phyloP scores from a whole-genome alignment of 2,888 invertebrate species.

The Oscheius sp. region DNA sequence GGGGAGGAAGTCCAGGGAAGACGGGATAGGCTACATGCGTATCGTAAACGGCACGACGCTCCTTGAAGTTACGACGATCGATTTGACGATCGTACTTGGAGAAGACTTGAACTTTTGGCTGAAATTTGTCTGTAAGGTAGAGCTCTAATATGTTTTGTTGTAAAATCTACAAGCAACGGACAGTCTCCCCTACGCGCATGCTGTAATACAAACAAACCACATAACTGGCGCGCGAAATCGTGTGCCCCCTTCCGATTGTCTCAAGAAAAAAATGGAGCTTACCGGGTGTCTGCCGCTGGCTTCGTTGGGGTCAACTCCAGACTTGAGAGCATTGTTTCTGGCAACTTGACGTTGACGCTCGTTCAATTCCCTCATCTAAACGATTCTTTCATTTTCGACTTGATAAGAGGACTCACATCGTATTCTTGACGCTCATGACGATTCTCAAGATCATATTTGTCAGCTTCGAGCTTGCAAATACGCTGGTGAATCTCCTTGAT shows the following conservation, averaged over 20 bases:
- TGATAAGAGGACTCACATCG: slow-evolving; percentile 55
- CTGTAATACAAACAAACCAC: slow-evolving; percentile 24
- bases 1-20: slow-evolving; percentile 69
- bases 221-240: slow-evolving; percentile 14
- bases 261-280: slow-evolving; percentile 5
- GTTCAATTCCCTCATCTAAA: slow-evolving; percentile 69
- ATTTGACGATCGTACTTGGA: slow-evolving; percentile 98
- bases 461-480: slow-evolving; percentile 68
- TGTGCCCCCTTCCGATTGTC: background rate
- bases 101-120: slow-evolving; percentile 96
- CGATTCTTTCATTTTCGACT: background rate
- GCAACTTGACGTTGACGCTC: slow-evolving; percentile 69
- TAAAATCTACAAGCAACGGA: slow-evolving; percentile 22
- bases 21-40: slow-evolving; percentile 66
- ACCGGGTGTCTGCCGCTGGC: slow-evolving; percentile 55
- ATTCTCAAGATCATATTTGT: slow-evolving; percentile 70
- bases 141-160: slow-evolving; percentile 8
- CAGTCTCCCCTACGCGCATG: background rate
- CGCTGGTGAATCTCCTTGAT: slow-evolving; percentile 68
- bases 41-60: slow-evolving; percentile 65
- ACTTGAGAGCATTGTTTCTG: slow-evolving; percentile 61
- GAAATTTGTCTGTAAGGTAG: slow-evolving; percentile 23
- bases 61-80: slow-evolving; percentile 80
- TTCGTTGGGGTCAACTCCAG: slow-evolving; percentile 57
- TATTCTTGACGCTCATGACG: slow-evolving; percentile 69